Evolutionary conservation across 2,888 invertebrate genomes (phyloP).

Genomic region (Tenthredo livida): DNA sequence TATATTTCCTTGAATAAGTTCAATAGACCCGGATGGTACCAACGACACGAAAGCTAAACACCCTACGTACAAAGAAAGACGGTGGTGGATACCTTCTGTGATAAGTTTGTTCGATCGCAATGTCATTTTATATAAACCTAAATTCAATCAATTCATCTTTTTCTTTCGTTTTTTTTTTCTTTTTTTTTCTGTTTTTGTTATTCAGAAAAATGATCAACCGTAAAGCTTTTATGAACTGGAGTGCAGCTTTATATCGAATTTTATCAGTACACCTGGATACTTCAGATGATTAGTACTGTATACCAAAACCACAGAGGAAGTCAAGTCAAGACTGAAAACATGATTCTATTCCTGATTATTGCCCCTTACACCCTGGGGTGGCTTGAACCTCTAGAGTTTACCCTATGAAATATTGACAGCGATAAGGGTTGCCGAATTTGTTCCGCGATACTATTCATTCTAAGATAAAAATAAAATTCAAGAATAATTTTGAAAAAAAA

Average conservation of each 20-base stretch:
- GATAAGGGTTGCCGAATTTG: neutral
- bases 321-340: neutral
- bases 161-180: neutral
- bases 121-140: neutral
- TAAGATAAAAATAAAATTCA: neutral
- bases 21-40: constrained; percentile 46
- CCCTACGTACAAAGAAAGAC: neutral
- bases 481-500: too few relatives aligned
- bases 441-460: neutral
- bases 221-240: neutral
- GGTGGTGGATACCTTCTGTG: neutral
- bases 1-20: constrained; percentile 33
- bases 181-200: neutral
- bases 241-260: neutral
- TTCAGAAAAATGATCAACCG: neutral
- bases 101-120: constrained; percentile 18
- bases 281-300: neutral
- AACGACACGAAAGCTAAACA: constrained; percentile 2
- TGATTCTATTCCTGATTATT: neutral
- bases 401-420: neutral
- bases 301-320: neutral
- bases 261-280: neutral
- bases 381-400: neutral
- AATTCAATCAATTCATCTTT: neutral
- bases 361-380: neutral